phyloP scores from a whole-genome alignment of 2,113 vertebrate species.

The Machaerirhynchus nigripectus region DNA sequence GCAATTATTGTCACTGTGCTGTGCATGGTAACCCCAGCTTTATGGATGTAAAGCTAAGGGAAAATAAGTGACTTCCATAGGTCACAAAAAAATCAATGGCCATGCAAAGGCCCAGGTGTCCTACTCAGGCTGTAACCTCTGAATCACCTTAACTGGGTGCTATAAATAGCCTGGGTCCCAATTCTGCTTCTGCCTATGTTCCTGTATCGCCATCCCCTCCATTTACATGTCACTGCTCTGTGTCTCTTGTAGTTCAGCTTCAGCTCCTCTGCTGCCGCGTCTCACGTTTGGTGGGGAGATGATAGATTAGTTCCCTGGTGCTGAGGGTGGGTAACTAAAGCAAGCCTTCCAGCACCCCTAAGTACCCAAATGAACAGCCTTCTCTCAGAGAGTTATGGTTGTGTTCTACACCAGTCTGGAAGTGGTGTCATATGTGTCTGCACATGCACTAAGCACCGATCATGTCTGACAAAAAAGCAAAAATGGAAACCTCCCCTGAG shows the following conservation, averaged over 20 bases:
- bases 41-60: not conserved
- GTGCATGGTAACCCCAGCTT: not conserved
- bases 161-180: not conserved
- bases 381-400: not conserved
- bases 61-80: not conserved
- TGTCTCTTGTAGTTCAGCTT: not conserved
- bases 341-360: not conserved
- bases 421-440: not conserved
- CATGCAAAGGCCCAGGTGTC: not conserved
- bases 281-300: not conserved
- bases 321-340: not conserved
- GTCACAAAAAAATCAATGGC: not conserved
- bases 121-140: not conserved
- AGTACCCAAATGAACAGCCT: not conserved
- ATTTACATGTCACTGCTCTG: not conserved
- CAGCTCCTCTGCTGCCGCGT: not conserved
- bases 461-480: not conserved
- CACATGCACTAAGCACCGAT: not conserved
- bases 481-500: not conserved
- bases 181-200: not conserved
- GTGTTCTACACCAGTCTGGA: not conserved
- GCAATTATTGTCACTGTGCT: not conserved
- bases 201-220: not conserved
- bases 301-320: not conserved
- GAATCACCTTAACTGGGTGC: not conserved